Evolutionary conservation across 2,888 invertebrate genomes (phyloP), one percentile per base, ranked within the genome.

Genomic region (Acrobasis consociella): DNA sequence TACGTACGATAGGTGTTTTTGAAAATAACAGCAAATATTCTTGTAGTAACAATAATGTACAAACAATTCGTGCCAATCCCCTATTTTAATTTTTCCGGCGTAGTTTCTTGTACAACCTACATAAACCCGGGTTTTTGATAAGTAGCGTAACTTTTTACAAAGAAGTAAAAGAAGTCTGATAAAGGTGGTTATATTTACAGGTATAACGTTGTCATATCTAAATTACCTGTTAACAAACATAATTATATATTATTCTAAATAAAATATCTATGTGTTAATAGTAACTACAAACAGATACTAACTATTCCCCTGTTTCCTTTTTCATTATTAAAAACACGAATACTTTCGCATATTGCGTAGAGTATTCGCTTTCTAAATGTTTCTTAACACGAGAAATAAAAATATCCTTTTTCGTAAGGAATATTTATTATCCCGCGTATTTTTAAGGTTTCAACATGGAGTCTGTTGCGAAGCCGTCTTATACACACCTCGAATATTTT

Each of bases 391-490:
- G 22, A 46, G 9, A 17, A 58, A 59, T 0, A 49, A 59, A 59
- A 37, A 59, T 59, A 59, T 49, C 3, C 49, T 10, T 38, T 1
- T 11, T n/a, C 15, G 13, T 31, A 38, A 37, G 49, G 17, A 39
- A 51, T 38, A 49, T 49, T n/a, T 49, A 51, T 60, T 60, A 49
- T 60, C 51, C 37, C 37, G 50, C 38, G 60, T 60, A 60, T 60
- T 60, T 60, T 51, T 60, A 39, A 11, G 60, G 60, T 17, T 60
- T 60, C 60, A 37, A 16, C 37, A 49, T 16, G 50, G 50, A 17
- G 42, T 50, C 59, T 59, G 38, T 7, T 37, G 16, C 16, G 37
- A 15, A n/a, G 49, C 11, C 39, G 17, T 15, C 38, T 51, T 39
- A 61, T 53, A 31, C 39, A 42, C 52, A 53, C 52, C 37, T 53